Conservation (phyloP, 2,888 invertebrate species). For the Epicampocera succincta region DNA sequence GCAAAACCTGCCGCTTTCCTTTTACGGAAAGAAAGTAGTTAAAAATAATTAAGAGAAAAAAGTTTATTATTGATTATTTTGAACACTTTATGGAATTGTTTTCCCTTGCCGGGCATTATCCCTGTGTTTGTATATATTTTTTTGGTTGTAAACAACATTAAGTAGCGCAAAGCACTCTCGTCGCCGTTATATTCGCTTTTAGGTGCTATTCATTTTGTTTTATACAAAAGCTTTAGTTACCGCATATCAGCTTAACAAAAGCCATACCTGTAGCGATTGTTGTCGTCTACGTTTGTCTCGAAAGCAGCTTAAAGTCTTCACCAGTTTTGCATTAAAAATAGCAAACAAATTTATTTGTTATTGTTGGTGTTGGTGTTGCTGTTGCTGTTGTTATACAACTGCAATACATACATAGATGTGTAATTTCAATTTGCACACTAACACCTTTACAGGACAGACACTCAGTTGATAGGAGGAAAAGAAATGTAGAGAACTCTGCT, state of each 20-base stretch:
- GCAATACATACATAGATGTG: not conserved
- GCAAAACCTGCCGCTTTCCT: no score
- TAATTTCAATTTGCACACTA: constrained; percentile 44
- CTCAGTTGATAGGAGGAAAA: constrained; percentile 2
- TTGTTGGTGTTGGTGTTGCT: not conserved
- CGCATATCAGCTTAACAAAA: constrained; percentile 47
- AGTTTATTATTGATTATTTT: no score
- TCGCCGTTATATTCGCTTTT: not conserved
- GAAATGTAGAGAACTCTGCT: not conserved
- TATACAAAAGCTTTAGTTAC: constrained; percentile 42
- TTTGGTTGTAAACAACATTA: not conserved
- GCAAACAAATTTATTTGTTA: not conserved
- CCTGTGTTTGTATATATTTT: not conserved
- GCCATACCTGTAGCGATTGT: constrained; percentile 20
- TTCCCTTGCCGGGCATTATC: not conserved
- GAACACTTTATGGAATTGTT: no score
- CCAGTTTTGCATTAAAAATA: constrained; percentile 19
- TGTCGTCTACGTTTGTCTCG: constrained; percentile 27
- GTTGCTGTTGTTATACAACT: not conserved
- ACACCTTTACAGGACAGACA: not conserved
- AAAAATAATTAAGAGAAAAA: no score
- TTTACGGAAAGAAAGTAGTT: no score
- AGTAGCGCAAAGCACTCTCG: not conserved
- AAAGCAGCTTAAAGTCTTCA: constrained; percentile 55
- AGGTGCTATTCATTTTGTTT: constrained; percentile 2